Conservation (phyloP, 2,113 vertebrate genomes). For the Stigmatopora argus region DNA sequence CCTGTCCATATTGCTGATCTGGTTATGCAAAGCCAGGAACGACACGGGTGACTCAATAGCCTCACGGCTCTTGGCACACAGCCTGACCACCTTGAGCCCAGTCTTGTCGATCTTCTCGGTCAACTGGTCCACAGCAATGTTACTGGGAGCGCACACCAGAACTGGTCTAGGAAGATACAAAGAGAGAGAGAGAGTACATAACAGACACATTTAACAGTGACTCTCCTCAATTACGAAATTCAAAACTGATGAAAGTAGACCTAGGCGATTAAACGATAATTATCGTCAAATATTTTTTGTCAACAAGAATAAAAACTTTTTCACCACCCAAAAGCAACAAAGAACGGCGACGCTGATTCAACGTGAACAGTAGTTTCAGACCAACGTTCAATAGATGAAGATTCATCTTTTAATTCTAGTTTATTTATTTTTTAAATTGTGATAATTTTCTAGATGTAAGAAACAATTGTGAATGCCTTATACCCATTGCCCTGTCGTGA, state of each 20-base stretch:
- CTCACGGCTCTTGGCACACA: constrained; percentile 95
- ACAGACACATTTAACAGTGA: background rate
- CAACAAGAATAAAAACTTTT: too few relatives aligned
- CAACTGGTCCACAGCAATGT: constrained; percentile 95
- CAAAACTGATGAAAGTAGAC: background rate
- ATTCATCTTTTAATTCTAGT: too few relatives aligned
- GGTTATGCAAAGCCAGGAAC: constrained; percentile 94
- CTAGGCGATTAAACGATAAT: too few relatives aligned
- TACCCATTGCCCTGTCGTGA: constrained; percentile 96
- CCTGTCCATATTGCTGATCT: constrained; percentile 99
- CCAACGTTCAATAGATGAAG: too few relatives aligned
- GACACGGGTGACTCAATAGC: constrained; percentile 97
- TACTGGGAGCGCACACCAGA: constrained; percentile 94
- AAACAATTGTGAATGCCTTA: constrained; percentile 8
- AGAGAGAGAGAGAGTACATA: background rate
- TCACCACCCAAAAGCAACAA: too few relatives aligned
- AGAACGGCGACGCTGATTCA: too few relatives aligned
- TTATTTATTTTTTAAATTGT: too few relatives aligned
- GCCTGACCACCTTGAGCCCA: constrained; percentile 92
- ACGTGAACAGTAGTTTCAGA: too few relatives aligned
- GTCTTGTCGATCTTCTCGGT: constrained; percentile 98
- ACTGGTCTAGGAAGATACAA: constrained; percentile 76
- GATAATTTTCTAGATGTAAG: background rate
- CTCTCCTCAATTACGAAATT: background rate
- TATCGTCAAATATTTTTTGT: too few relatives aligned